Conservation (phyloP, 2,797 vertebrate species). For the Enteromius unitaeniatus region DNA sequence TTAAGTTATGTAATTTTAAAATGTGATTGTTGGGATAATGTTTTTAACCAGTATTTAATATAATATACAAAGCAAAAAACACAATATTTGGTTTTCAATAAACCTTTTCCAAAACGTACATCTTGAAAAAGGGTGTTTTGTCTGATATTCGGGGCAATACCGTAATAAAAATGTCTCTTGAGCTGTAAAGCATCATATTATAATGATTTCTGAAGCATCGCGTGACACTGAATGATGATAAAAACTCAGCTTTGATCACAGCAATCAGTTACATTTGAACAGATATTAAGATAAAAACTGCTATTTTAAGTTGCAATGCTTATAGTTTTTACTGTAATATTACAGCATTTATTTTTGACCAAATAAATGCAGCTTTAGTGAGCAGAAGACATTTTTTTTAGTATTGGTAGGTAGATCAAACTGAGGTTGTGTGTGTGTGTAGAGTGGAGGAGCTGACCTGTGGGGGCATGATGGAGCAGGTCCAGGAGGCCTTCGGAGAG, state of each 20-base stretch:
- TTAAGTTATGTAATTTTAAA: too few species aligned
- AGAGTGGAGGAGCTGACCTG: slow-evolving; percentile 98
- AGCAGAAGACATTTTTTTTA: not conserved
- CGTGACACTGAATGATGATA: not conserved
- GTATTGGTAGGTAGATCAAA: not conserved
- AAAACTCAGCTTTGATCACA: not conserved
- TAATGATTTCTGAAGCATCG: not conserved
- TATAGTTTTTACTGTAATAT: not conserved
- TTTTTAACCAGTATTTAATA: too few species aligned
- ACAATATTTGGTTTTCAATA: too few species aligned
- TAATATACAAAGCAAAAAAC: too few species aligned
- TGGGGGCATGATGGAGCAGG: slow-evolving; percentile 98
- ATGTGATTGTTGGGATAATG: too few species aligned
- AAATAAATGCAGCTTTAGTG: not conserved
- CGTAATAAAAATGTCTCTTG: not conserved
- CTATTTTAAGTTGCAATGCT: too few species aligned
- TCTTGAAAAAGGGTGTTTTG: too few species aligned
- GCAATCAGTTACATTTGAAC: not conserved
- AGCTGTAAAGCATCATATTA: not conserved
- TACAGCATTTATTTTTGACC: too few species aligned
- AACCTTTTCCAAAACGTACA: too few species aligned
- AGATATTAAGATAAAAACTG: not conserved
- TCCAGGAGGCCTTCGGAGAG: slow-evolving; percentile 97
- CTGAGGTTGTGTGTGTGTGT: slow-evolving; percentile 30
- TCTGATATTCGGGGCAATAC: too few species aligned